Evolutionary conservation across 2,113 vertebrate genomes (phyloP).

Genomic region (Dascyllus trimaculatus): DNA sequence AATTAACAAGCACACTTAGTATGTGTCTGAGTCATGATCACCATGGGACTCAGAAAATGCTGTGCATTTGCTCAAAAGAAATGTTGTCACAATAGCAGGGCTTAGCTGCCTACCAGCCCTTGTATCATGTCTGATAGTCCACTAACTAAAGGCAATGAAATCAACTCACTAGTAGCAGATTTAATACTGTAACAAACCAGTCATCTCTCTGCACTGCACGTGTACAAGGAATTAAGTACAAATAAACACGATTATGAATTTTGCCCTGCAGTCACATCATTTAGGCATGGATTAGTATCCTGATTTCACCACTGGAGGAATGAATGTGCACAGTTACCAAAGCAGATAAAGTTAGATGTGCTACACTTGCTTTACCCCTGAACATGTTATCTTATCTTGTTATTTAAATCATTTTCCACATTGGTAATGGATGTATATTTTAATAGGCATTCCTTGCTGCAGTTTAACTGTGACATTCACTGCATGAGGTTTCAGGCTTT

Average conservation of each 20-base stretch:
- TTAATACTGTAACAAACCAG: conserved; percentile 28
- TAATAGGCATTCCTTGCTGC: conserved; percentile 18
- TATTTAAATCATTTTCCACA: conserved; percentile 52
- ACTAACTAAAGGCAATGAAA: conserved; percentile 23
- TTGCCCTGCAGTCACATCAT: conserved; percentile 68
- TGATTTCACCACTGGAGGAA: conserved; percentile 56
- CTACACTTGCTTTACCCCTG: conserved; percentile 44
- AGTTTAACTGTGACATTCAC: conserved; percentile 4
- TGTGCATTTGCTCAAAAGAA: conserved; percentile 46
- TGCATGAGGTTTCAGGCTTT: conserved; percentile 5
- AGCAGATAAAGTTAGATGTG: conserved; percentile 69
- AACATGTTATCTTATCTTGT: conserved; percentile 67
- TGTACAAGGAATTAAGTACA: conserved; percentile 66
- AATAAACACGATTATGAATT: conserved; percentile 75
- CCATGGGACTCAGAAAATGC: conserved; percentile 59
- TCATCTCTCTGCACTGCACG: conserved; percentile 20
- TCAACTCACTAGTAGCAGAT: conserved; percentile 6
- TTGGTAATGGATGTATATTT: conserved; percentile 42
- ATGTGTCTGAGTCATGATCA: conserved; percentile 72
- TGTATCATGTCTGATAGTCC: conserved; percentile 11
- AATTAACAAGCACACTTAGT: conserved; percentile 80
- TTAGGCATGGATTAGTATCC: conserved; percentile 71
- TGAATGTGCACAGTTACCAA: conserved; percentile 55
- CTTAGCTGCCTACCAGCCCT: conserved; percentile 13
- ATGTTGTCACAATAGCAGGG: conserved; percentile 35